Evolutionary conservation across 1,140 invertebrate species (phyloP).

Genomic region (Drosophila funebris): DNA sequence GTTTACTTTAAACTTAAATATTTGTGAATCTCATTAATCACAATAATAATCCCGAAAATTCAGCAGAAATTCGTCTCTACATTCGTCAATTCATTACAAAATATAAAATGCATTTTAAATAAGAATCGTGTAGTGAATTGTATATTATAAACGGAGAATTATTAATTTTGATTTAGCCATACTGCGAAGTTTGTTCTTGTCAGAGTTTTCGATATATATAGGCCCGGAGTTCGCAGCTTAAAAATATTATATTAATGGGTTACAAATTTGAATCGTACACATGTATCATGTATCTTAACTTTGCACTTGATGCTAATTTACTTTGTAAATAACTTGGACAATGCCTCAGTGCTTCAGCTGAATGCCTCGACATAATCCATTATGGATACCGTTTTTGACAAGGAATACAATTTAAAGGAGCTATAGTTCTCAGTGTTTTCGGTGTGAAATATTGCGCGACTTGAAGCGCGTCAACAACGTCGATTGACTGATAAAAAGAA

Average conservation of each 20-base stretch:
- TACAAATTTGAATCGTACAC: neutral
- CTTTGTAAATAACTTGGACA: conserved; percentile 11
- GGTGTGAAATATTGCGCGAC: conserved; percentile 61
- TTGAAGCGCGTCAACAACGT: conserved; percentile 60
- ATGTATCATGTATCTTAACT: conserved; percentile 3
- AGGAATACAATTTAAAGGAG: neutral
- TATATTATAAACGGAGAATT: neutral
- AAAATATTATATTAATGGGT: neutral
- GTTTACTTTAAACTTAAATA: neutral
- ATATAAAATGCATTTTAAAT: neutral
- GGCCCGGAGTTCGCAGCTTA: neutral
- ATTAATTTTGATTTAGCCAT: neutral
- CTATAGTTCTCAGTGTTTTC: neutral
- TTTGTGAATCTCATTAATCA: neutral
- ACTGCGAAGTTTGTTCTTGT: neutral
- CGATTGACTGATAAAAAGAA: conserved; percentile 78
- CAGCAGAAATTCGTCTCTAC: neutral
- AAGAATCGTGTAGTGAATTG: neutral
- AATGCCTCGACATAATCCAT: conserved; percentile 33
- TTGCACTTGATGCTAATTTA: conserved; percentile 9
- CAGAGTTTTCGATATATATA: neutral
- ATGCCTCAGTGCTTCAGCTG: neutral
- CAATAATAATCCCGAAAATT: neutral
- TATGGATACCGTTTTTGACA: neutral
- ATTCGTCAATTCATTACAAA: neutral